Base-by-base conservation (phyloP, 2,113 vertebrate species). In the Dipodomys merriami region DNA sequence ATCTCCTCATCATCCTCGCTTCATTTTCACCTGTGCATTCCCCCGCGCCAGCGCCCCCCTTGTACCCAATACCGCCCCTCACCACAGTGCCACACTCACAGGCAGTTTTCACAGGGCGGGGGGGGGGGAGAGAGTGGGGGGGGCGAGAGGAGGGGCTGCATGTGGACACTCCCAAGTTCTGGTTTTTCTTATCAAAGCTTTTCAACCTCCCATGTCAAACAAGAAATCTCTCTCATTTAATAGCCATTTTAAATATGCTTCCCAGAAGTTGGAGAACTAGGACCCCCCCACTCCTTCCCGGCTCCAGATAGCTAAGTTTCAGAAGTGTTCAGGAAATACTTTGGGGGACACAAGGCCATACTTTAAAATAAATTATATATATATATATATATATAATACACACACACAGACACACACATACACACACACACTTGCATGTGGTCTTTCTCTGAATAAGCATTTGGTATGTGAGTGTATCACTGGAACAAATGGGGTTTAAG, bases 401-500 rank as follows among this genome's bases (percentile, higher is more conserved):
- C 35, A 35, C 35, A 35, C 35, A 35, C 35, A 35, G 2, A 39
- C 35, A 39, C 35, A 39, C 35, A 39, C 5, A 39, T 5, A 39
- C 39, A 39, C 39, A 39, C 35, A 69, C 20, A 33, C 2, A 74
- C 30, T 87, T 84, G 30, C 30, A 85, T 92, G 71, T 67, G 65
- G 29, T 79, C 18, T 85, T 3, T 83, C 39, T 78, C 86, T 62
- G 69, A 96, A 85, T 82, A 90, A 83, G 27, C 78, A 95, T 94
- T 92, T 91, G 91, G 86, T 92, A 84, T 60, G 93, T 87, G 23
- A 91, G 64, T 90, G n/a, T 30, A 64, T 81, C 46, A 69, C 64
- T 78, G 81, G 81, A 96, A 96, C 88, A 81, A 96, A 94, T 86
- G 69, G 53, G 64, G 78, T 96, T 94, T 95, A 91, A 93, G 69